Base-by-base conservation (phyloP, 2,888 invertebrate genomes). In the Drosophila pullipes region DNA sequence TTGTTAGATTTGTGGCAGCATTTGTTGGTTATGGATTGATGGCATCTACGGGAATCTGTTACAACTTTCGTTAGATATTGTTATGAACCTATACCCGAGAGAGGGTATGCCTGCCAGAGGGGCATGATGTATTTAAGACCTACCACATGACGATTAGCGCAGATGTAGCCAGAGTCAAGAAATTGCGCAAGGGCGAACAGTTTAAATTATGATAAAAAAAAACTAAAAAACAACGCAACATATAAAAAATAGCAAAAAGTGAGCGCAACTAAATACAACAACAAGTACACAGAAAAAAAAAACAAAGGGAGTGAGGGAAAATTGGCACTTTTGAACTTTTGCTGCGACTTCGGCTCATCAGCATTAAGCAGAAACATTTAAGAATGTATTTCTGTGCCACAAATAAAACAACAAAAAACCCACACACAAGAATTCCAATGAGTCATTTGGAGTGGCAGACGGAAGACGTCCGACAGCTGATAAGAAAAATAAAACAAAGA, bases 121-220 rank as follows among this genome's bases (percentile, higher is more conserved):
- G 22, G 59, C 30, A 69, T 49, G 41, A 59, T 6, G 37, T 54
- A 61, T 41, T 41, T 78, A 28, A 70, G 77, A 86, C 74, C 84
- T 76, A 81, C 80, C 87, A 71, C 74, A 84, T 84, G 71, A 73
- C 72, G 62, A 72, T 83, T 69, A 55, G 60, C 64, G 71, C 61
- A 68, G 63, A 62, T 53, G 59, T 47, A 47, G 47, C 22, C 59
- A 30, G 61, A 62, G 60, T 80, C 74, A 71, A 79, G 67, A 73
- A 76, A 65, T 65, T 63, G 61, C 70, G 69, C 65, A 74, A 78
- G 70, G 41, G 41, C 53, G 44, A 61, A 58, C 33, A 69, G 22
- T 63, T 69, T 52, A 59, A 78, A 71, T 70, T 71, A 78, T 76
- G 64, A 74, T 67, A 59, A 70, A 81, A 64, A 44, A 25, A 47